These are phyloP conservation scores for Chaetoderma sp. DNA, from an alignment of 2,888 invertebrate genomes.

Conservation along the genomic window DNA sequence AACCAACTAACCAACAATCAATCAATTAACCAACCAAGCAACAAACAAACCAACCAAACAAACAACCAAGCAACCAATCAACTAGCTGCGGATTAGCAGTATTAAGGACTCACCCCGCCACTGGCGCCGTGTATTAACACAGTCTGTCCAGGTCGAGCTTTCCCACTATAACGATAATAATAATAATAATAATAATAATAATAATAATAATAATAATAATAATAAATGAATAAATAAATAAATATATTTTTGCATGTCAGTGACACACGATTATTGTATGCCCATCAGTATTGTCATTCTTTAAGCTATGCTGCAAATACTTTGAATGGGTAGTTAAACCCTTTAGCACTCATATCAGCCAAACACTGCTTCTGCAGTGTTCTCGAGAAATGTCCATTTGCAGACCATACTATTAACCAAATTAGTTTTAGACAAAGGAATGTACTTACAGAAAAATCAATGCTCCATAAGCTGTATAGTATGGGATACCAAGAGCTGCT, in stretches of 20 bases:
- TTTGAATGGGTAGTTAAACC: background rate
- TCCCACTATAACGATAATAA: slow-evolving; percentile 53
- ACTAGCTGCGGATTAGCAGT: too few relatives aligned
- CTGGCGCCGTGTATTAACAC: slow-evolving; percentile 75
- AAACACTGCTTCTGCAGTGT: background rate
- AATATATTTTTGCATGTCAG: too few relatives aligned
- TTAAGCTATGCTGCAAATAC: too few relatives aligned
- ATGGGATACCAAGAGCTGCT: slow-evolving; percentile 73
- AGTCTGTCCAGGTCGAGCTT: slow-evolving; percentile 69
- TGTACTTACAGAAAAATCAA: slow-evolving; percentile 69
- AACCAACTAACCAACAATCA: too few relatives aligned
- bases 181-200: slow-evolving; percentile 19
- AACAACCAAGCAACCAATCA: too few relatives aligned
- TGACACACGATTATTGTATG: too few relatives aligned
- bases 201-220: too few relatives aligned
- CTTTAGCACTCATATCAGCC: background rate
- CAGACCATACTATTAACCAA: background rate
- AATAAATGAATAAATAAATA: too few relatives aligned
- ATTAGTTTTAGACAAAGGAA: background rate
- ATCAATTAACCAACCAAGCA: too few relatives aligned
- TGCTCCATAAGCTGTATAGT: slow-evolving; percentile 74
- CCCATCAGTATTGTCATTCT: too few relatives aligned
- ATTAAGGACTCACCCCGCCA: slow-evolving; percentile 70
- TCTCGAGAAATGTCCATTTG: background rate
- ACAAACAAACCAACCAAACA: too few relatives aligned